These are phyloP conservation scores for Eupeodes luniger DNA, from an alignment of 2,888 invertebrate genomes.

Conservation along the genomic window DNA sequence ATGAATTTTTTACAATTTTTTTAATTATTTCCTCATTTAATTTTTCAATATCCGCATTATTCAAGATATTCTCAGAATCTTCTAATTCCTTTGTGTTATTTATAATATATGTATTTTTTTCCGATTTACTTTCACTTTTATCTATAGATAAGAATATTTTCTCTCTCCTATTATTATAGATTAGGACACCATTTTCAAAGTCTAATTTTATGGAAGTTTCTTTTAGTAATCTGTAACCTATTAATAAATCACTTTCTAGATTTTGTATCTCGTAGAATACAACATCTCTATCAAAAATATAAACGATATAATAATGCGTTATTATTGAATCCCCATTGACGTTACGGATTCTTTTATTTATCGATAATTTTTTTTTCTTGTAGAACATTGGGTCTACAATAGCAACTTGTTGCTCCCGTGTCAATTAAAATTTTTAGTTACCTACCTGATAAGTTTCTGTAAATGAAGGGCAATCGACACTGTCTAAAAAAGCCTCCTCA, in stretches of 20 bases:
- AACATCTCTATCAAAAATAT: constrained; percentile 6
- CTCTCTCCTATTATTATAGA: background rate
- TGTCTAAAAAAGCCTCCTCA: background rate
- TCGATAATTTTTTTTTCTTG: background rate
- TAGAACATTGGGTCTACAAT: background rate
- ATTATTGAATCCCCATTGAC: constrained; percentile 18
- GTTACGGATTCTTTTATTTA: constrained; percentile 13
- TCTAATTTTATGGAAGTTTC: background rate
- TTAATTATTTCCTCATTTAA: background rate
- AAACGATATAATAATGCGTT: background rate
- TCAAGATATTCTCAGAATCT: background rate
- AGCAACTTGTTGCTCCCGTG: constrained; percentile 18
- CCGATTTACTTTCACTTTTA: background rate
- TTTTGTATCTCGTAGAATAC: constrained; percentile 12
- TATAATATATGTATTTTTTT: background rate
- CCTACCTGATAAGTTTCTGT: background rate
- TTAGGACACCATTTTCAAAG: background rate
- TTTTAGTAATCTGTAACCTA: constrained; percentile 2
- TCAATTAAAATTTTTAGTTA: constrained; percentile 22
- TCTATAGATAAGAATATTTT: background rate
- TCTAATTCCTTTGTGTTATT: background rate
- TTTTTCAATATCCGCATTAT: too few relatives aligned
- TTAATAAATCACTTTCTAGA: background rate
- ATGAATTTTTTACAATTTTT: background rate
- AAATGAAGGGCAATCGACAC: constrained; percentile 1